phyloP scores from a whole-genome alignment of 2,888 invertebrate genomes.

The Diplolepis rosae region DNA sequence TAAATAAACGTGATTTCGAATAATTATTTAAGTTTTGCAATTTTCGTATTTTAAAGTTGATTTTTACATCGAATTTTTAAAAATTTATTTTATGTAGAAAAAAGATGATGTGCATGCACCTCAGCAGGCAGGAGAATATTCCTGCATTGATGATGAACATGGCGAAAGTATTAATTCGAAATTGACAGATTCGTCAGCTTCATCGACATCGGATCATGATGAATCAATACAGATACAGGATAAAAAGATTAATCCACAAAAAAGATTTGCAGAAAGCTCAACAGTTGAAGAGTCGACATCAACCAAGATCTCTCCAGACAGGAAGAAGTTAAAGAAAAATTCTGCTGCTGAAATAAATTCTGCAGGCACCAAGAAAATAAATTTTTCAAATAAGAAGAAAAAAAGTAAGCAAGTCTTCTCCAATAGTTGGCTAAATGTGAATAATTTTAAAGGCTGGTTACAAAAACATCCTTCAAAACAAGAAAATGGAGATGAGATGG shows the following conservation, averaged over 20 bases:
- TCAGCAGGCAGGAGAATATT: not conserved
- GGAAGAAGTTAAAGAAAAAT: no score
- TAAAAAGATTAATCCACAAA: not conserved
- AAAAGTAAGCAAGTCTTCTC: not conserved
- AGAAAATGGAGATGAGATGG: no score
- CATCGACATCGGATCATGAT: not conserved
- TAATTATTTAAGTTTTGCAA: no score
- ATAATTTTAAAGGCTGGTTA: no score
- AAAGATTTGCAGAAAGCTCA: not conserved
- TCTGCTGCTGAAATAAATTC: not conserved
- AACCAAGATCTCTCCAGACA: no score
- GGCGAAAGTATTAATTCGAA: not conserved
- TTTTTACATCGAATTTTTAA: no score
- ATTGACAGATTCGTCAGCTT: not conserved
- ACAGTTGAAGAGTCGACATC: not conserved
- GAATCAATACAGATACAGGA: not conserved
- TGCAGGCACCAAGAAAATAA: not conserved
- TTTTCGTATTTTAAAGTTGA: no score
- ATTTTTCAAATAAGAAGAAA: not conserved
- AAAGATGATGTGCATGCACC: not conserved
- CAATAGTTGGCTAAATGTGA: not conserved
- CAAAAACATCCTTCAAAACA: no score
- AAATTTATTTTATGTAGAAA: not conserved
- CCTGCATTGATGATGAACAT: not conserved
- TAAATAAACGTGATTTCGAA: no score